Conservation (phyloP, 2,113 vertebrate species). For the Myrmecophaga tridactyla region DNA sequence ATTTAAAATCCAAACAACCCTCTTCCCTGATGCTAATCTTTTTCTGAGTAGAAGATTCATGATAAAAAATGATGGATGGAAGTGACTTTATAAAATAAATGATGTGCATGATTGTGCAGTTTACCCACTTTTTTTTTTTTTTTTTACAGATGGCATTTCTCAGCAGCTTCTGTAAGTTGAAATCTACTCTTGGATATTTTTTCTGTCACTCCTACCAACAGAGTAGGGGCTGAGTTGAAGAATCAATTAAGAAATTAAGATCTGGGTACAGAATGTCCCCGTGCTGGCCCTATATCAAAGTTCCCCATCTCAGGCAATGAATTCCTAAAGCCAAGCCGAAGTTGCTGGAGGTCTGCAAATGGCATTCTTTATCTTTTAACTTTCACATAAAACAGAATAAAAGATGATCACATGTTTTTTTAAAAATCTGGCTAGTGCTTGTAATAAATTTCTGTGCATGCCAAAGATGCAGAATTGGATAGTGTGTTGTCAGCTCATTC, state of each 20-base stretch:
- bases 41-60: not conserved
- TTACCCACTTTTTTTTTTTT: rapidly evolving
- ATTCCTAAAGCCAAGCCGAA: not conserved
- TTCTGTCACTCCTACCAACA: not conserved
- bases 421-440: not conserved
- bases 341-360: conserved; percentile 16
- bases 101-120: rapidly evolving
- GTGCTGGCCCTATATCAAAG: not conserved
- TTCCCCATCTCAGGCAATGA: not conserved
- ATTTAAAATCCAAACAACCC: not conserved
- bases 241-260: not conserved
- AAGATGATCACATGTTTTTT: not conserved
- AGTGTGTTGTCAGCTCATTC: not conserved
- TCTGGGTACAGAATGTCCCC: rapidly evolving
- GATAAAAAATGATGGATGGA: not conserved
- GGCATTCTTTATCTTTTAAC: conserved; percentile 53
- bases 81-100: not conserved
- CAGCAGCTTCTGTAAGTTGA: not conserved
- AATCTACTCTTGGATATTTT: not conserved
- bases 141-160: not conserved
- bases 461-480: not conserved
- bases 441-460: not conserved
- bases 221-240: not conserved
- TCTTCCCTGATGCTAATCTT: not conserved
- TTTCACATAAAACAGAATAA: conserved; percentile 66